These are phyloP conservation scores for Diachrysia chrysitis DNA, from an alignment of 2,888 invertebrate genomes.

Conservation along the genomic window DNA sequence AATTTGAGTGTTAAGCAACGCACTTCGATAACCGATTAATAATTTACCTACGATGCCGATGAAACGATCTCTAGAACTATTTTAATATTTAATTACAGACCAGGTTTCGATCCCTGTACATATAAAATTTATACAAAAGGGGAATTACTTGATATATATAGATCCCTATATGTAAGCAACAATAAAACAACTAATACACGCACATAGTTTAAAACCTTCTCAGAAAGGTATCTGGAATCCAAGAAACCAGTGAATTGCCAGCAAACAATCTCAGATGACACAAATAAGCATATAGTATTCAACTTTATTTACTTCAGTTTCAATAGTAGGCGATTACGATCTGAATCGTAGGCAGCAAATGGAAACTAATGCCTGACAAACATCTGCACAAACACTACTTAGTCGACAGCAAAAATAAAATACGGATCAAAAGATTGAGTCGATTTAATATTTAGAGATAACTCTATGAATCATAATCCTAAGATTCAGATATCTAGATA, in stretches of 20 bases:
- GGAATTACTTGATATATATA: not conserved
- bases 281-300: conserved; percentile 18
- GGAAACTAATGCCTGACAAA: not conserved
- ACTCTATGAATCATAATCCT: too few species aligned
- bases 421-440: not conserved
- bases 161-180: not conserved
- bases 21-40: not conserved
- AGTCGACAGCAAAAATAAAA: not conserved
- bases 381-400: not conserved
- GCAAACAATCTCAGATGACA: conserved; percentile 8
- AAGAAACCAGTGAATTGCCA: conserved; percentile 16
- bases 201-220: not conserved
- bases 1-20: too few species aligned
- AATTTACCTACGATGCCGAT: not conserved
- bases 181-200: too few species aligned
- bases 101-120: not conserved
- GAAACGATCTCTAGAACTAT: not conserved
- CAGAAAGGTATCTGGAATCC: not conserved
- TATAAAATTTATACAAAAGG: not conserved
- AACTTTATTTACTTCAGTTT: conserved; percentile 22
- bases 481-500: not conserved
- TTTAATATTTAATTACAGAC: not conserved
- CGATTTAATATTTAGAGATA: too few species aligned
- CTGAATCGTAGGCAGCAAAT: not conserved
- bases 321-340: conserved; percentile 18